phyloP scores from a whole-genome alignment of 2,888 invertebrate genomes.

The Megastigmus dorsalis region DNA sequence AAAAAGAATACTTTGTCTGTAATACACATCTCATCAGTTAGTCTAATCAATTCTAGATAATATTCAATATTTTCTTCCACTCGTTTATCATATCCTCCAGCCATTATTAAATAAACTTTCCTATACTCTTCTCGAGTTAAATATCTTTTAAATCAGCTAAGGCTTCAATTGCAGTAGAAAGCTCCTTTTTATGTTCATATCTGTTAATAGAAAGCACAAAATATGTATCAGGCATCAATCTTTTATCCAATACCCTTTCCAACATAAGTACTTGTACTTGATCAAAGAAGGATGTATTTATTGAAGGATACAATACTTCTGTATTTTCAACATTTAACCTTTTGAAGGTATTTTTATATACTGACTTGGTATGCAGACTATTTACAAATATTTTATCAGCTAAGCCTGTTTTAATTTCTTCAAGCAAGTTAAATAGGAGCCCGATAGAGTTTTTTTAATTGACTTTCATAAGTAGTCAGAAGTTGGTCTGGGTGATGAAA shows the following conservation, averaged over 20 bases:
- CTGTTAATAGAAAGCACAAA: slow-evolving; percentile 96
- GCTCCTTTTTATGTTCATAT: slow-evolving; percentile 97
- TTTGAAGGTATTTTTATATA: slow-evolving; percentile 91
- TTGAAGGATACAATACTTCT: slow-evolving; percentile 94
- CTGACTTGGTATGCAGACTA: slow-evolving; percentile 94
- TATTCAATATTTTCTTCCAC: slow-evolving; percentile 92
- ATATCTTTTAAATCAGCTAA: slow-evolving; percentile 80
- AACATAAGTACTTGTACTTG: slow-evolving; percentile 74
- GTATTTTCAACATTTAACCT: slow-evolving; percentile 81
- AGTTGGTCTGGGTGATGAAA: slow-evolving; percentile 99
- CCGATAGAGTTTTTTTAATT: slow-evolving; percentile 88
- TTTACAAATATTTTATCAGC: slow-evolving; percentile 96
- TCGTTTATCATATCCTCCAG: slow-evolving; percentile 96
- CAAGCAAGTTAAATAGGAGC: slow-evolving; percentile 92
- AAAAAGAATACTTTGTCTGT: slow-evolving; percentile 87
- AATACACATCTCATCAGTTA: slow-evolving; percentile 81
- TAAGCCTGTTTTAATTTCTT: slow-evolving; percentile 89
- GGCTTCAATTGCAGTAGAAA: slow-evolving; percentile 89
- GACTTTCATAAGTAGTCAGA: slow-evolving; percentile 84
- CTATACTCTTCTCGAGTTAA: slow-evolving; percentile 78
- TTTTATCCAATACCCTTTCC: slow-evolving; percentile 77
- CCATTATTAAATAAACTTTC: slow-evolving; percentile 89
- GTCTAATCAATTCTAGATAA: slow-evolving; percentile 83
- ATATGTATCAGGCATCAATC: slow-evolving; percentile 71
- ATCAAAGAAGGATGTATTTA: slow-evolving; percentile 86